A percentile compares a stretch with the other conserved stretches of the same genome.
phyloP scores from a whole-genome alignment of 2,888 invertebrate genomes.

The Pyrrhia umbra region DNA sequence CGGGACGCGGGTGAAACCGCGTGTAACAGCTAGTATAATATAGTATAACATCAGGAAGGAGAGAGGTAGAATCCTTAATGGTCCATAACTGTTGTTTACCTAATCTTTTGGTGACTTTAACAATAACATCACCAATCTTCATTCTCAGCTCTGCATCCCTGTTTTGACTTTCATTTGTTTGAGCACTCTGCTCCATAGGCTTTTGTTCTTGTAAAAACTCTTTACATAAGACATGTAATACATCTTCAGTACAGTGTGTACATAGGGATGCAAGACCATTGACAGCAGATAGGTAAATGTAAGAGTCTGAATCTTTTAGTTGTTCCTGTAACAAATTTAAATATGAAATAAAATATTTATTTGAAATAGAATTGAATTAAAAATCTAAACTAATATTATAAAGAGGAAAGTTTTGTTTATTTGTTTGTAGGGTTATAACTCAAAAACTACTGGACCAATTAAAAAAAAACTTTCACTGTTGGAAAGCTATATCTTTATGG shows the following conservation, averaged over 20 bases:
- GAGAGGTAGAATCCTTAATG: background rate
- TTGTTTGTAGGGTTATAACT: no score
- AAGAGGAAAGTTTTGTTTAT: background rate
- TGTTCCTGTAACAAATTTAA: conserved; percentile 91
- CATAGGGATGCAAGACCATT: conserved; percentile 93
- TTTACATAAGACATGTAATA: conserved; percentile 92
- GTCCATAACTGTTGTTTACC: conserved; percentile 85
- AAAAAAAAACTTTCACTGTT: no score
- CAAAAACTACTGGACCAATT: no score
- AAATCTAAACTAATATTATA: conserved; percentile 2
- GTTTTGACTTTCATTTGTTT: conserved; percentile 77
- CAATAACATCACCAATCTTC: conserved; percentile 95
- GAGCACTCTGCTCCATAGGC: conserved; percentile 67
- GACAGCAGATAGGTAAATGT: conserved; percentile 94
- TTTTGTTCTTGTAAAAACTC: conserved; percentile 89
- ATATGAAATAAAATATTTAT: no score
- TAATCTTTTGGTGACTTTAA: conserved; percentile 92
- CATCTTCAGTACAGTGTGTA: conserved; percentile 91
- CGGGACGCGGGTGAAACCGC: no score
- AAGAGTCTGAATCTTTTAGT: conserved; percentile 94
- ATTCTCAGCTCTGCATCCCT: conserved; percentile 91
- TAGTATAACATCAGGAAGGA: no score
- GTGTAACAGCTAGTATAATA: no score
- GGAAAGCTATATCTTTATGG: no score
- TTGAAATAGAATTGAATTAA: no score